phyloP scores from a whole-genome alignment of 2,113 vertebrate genomes.

The Prunella himalayana region DNA sequence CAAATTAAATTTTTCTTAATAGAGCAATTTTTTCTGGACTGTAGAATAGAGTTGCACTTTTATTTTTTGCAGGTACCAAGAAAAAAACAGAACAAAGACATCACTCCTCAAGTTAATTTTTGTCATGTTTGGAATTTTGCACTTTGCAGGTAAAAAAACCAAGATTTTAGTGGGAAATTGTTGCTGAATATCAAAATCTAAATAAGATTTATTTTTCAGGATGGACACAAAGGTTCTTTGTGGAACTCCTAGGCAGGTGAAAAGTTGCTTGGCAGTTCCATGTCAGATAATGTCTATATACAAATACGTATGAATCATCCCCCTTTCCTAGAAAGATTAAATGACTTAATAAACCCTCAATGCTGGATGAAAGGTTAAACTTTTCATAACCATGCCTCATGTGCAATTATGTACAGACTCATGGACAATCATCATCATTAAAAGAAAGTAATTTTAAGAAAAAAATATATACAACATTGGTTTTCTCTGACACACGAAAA shows the following conservation, averaged over 20 bases:
- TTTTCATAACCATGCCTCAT: neutral
- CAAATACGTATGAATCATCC: neutral
- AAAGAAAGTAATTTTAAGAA: neutral
- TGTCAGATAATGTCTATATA: neutral
- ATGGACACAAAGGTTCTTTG: neutral
- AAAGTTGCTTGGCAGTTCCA: neutral
- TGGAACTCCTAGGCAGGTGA: neutral
- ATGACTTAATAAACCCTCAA: neutral
- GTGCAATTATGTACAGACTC: neutral
- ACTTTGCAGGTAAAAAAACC: neutral
- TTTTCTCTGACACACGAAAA: neutral
- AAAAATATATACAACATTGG: neutral
- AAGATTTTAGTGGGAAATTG: neutral
- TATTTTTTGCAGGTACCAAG: neutral
- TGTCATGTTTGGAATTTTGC: neutral
- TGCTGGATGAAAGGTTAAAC: neutral
- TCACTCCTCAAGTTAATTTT: neutral
- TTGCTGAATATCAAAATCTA: neutral
- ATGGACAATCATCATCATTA: neutral
- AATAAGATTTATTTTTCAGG: neutral
- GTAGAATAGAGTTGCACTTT: neutral
- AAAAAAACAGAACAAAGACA: neutral
- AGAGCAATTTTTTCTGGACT: neutral
- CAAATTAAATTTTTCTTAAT: neutral
- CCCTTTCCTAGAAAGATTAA: neutral